Evolutionary conservation across 2,797 vertebrate species (phyloP).

Genomic region (Emys orbicularis): DNA sequence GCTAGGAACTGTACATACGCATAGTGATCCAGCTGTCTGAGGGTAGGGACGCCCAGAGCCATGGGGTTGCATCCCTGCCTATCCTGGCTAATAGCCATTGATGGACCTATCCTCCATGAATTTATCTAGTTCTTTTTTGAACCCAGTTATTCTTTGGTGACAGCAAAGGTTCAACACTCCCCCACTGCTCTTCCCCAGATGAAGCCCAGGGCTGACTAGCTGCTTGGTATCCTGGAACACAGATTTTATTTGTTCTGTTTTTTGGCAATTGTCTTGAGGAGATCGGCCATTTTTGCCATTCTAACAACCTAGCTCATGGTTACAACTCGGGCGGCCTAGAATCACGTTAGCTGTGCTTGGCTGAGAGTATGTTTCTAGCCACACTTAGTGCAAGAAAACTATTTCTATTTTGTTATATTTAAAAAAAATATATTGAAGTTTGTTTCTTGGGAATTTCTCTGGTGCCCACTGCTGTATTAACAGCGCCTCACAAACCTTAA

Average conservation of each 20-base stretch:
- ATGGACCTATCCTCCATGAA: not conserved
- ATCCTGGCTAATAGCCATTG: not conserved
- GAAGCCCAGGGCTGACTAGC: too few species aligned
- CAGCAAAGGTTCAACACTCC: not conserved
- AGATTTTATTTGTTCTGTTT: not conserved
- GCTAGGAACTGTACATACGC: not conserved
- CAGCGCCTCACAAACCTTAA: not conserved
- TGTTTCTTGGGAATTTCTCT: not conserved
- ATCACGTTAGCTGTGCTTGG: not conserved
- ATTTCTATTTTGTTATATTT: too few species aligned
- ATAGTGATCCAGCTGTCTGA: not conserved
- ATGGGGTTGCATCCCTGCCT: not conserved
- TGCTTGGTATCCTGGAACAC: not conserved
- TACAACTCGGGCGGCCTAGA: not conserved
- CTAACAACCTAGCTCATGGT: not conserved
- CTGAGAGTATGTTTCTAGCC: too few species aligned
- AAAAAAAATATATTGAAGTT: too few species aligned
- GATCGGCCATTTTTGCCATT: not conserved
- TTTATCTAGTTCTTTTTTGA: not conserved
- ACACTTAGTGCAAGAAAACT: too few species aligned
- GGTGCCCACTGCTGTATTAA: not conserved
- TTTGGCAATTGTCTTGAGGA: not conserved
- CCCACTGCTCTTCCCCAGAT: not conserved
- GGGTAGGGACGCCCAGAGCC: not conserved
- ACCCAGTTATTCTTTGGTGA: not conserved